phyloP scores from a whole-genome alignment of 2,113 vertebrate species.

The Passer montanus region DNA sequence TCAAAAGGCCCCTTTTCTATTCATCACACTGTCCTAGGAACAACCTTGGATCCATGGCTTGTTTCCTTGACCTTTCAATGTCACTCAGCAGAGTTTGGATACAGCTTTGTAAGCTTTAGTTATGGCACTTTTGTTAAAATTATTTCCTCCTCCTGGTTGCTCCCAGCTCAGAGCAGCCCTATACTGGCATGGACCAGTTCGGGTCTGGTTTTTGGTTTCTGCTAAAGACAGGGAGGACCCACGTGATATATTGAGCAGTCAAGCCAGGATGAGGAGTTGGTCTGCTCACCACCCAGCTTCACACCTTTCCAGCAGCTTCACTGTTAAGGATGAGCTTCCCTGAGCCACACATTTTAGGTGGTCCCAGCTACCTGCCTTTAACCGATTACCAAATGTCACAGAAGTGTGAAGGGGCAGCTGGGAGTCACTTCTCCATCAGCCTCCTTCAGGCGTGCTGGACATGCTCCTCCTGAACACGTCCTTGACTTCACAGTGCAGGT shows the following conservation, averaged over 20 bases:
- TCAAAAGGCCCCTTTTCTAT: background rate
- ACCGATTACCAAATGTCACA: rapidly evolving
- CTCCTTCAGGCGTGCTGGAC: rapidly evolving
- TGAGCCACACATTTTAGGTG: background rate
- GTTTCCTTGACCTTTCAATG: background rate
- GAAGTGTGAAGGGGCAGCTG: rapidly evolving
- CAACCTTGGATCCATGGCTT: rapidly evolving
- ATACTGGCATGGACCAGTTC: rapidly evolving
- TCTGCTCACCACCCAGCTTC: background rate
- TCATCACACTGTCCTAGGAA: background rate
- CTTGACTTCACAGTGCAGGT: background rate
- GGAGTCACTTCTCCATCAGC: background rate
- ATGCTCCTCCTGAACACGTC: background rate
- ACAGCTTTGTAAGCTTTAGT: background rate
- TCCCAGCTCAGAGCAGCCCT: background rate
- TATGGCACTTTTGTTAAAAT: background rate
- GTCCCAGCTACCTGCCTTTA: background rate
- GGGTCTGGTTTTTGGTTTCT: background rate
- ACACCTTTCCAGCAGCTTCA: background rate
- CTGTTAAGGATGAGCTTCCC: background rate
- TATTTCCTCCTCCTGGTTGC: background rate
- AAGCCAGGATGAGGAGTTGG: background rate
- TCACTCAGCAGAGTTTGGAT: background rate
- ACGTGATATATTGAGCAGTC: too few relatives aligned
- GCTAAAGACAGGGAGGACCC: background rate